Conservation (phyloP, 2,113 vertebrate genomes). For the Actenoides hombroni region DNA sequence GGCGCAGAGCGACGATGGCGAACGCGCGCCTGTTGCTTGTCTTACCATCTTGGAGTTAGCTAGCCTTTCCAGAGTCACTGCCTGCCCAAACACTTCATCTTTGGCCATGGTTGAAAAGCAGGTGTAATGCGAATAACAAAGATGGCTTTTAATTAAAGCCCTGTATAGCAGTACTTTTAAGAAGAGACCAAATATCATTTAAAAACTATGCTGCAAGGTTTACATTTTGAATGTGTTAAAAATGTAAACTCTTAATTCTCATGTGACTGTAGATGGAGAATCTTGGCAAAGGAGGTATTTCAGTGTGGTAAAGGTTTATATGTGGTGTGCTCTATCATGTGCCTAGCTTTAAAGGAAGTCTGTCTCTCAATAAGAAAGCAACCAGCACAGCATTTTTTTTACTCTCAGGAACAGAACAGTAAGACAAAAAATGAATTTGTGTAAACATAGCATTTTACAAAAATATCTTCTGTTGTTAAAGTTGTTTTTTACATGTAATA, state of each 20-base stretch:
- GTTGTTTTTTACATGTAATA: not conserved
- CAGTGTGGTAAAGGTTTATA: not conserved
- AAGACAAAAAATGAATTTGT: not conserved
- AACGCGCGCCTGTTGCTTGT: not conserved
- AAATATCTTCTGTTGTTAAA: not conserved
- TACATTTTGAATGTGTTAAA: not conserved
- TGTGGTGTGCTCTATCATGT: not conserved
- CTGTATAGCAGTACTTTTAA: not conserved
- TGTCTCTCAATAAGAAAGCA: not conserved
- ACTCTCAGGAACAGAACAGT: not conserved
- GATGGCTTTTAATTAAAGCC: not conserved
- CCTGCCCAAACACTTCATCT: not conserved
- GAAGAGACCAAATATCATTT: not conserved
- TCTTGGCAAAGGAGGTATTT: not conserved
- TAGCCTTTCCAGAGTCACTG: not conserved
- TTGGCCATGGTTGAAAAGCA: not conserved
- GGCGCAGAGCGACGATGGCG: not conserved
- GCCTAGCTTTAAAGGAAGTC: not conserved
- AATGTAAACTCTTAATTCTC: not conserved
- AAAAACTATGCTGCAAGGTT: not conserved
- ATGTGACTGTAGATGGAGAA: not conserved
- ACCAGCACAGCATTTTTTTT: not conserved
- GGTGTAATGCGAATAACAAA: not conserved
- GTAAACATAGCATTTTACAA: not conserved
- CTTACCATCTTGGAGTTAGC: not conserved